A percentile compares a stretch with the other conserved stretches of the same genome.
Evolutionary conservation across 2,888 invertebrate species (phyloP).

Genomic region (Oscheius myriophilus): DNA sequence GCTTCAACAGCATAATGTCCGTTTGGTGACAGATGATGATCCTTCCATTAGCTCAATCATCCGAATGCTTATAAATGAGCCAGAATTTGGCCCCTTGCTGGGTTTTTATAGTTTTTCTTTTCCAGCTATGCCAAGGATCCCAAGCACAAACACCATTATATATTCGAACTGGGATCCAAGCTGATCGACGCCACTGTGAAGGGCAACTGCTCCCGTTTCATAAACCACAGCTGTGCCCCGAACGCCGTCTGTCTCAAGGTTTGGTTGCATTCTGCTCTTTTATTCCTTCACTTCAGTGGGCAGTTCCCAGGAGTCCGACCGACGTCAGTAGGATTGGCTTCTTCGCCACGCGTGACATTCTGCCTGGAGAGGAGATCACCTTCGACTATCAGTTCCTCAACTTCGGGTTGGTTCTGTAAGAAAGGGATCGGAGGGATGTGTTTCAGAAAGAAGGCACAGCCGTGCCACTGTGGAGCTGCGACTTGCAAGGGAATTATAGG

Average conservation of each 20-base stretch:
- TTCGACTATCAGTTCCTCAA: slow-evolving; percentile 98
- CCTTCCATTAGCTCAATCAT: too few relatives aligned
- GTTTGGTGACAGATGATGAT: too few relatives aligned
- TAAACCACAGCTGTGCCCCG: slow-evolving; percentile 98
- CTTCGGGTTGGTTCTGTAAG: slow-evolving; percentile 92
- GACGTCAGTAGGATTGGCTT: slow-evolving; percentile 81
- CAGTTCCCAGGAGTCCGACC: slow-evolving; percentile 45
- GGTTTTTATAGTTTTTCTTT: neutral
- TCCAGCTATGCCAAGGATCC: slow-evolving; percentile 72
- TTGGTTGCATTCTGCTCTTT: neutral
- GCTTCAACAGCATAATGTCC: too few relatives aligned
- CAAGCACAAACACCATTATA: slow-evolving; percentile 92
- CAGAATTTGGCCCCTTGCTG: too few relatives aligned
- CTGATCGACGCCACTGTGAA: slow-evolving; percentile 95
- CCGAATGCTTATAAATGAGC: too few relatives aligned
- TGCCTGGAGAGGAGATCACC: slow-evolving; percentile 91
- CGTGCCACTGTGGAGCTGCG: slow-evolving; percentile 89
- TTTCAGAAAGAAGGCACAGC: slow-evolving; percentile 89
- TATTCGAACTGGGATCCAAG: slow-evolving; percentile 90
- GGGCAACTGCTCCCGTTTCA: slow-evolving; percentile 95
- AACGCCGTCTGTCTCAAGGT: slow-evolving; percentile 97
- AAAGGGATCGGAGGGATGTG: too few relatives aligned
- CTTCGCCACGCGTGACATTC: slow-evolving; percentile 86
- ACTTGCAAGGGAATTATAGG: slow-evolving; percentile 96
- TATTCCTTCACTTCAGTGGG: slow-evolving; percentile 32